Evolutionary conservation across 2,113 vertebrate genomes (phyloP).

Genomic region (Kryptolebias marmoratus): DNA sequence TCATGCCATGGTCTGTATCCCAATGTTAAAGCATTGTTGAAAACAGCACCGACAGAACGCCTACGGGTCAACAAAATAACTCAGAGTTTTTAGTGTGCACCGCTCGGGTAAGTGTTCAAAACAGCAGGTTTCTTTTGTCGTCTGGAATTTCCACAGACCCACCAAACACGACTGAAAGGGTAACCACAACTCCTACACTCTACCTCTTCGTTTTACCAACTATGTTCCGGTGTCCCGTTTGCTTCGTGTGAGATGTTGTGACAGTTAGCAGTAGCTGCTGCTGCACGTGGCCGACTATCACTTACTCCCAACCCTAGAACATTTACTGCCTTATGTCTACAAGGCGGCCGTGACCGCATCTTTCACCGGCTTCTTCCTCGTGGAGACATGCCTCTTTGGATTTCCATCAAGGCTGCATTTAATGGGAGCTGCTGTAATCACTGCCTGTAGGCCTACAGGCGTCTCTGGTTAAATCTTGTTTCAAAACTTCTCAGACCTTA

Average conservation of each 20-base stretch:
- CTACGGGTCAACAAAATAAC: no score
- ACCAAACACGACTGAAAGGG: neutral
- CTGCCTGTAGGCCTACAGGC: constrained; percentile 54
- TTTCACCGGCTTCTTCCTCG: constrained; percentile 33
- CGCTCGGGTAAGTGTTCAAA: no score
- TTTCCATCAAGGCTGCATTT: constrained; percentile 61
- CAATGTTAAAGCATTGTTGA: no score
- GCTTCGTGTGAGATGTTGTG: constrained; percentile 31
- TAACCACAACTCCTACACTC: neutral
- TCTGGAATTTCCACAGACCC: neutral
- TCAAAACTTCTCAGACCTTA: constrained; percentile 48
- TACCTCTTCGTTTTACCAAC: neutral
- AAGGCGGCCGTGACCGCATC: constrained; percentile 21
- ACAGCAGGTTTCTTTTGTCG: no score
- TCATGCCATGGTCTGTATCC: no score
- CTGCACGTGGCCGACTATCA: constrained; percentile 33
- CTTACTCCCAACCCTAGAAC: constrained; percentile 13
- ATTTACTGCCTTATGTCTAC: constrained; percentile 38
- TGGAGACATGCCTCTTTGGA: constrained; percentile 38
- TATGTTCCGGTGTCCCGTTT: neutral
- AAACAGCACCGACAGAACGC: no score
- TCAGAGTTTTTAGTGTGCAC: no score
- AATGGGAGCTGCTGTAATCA: constrained; percentile 65
- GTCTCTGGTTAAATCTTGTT: constrained; percentile 66
- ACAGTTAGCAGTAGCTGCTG: constrained; percentile 33